A percentile compares a stretch with the other conserved stretches of the same genome.
Evolutionary conservation across 1,140 invertebrate genomes (phyloP).

Genomic region (Samia ricini): DNA sequence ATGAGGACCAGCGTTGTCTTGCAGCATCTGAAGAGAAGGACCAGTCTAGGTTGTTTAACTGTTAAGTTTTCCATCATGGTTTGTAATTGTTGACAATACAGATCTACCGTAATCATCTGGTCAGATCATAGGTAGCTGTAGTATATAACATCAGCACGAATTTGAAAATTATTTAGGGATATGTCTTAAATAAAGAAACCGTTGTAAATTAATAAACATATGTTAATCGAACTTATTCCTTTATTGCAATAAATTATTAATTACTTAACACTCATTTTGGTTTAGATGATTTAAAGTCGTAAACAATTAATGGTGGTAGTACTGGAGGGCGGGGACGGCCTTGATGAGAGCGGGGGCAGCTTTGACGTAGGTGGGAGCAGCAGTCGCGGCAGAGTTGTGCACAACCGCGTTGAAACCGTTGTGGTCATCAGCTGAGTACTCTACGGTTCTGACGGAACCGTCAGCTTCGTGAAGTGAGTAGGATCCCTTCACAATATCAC

Average conservation of each 20-base stretch:
- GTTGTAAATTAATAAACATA: too few species aligned
- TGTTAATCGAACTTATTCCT: too few species aligned
- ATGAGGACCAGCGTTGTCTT: too few species aligned
- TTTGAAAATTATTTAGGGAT: too few species aligned
- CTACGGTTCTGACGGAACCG: slow-evolving; percentile 76
- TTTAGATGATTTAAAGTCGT: neutral
- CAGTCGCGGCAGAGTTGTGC: slow-evolving; percentile 74
- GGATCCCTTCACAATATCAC: slow-evolving; percentile 74
- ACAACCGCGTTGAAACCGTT: slow-evolving; percentile 79
- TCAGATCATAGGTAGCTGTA: too few species aligned
- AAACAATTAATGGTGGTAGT: slow-evolving; percentile 19
- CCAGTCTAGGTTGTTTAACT: too few species aligned
- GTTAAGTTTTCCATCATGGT: too few species aligned
- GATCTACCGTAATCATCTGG: too few species aligned
- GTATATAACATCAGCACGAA: too few species aligned
- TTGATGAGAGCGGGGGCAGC: slow-evolving; percentile 25
- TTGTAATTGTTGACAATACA: too few species aligned
- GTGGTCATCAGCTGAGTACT: slow-evolving; percentile 75
- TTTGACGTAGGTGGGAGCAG: slow-evolving; percentile 21
- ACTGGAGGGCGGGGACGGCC: slow-evolving; percentile 25
- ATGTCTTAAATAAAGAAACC: too few species aligned
- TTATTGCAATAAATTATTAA: slow-evolving; percentile 33
- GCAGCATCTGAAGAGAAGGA: too few species aligned
- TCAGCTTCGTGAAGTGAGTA: slow-evolving; percentile 78
- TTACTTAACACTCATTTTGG: slow-evolving; percentile 28